A percentile compares a stretch with the other conserved stretches of the same genome.
Conservation (phyloP, 2,797 vertebrate species). For the Anniella stebbinsi region DNA sequence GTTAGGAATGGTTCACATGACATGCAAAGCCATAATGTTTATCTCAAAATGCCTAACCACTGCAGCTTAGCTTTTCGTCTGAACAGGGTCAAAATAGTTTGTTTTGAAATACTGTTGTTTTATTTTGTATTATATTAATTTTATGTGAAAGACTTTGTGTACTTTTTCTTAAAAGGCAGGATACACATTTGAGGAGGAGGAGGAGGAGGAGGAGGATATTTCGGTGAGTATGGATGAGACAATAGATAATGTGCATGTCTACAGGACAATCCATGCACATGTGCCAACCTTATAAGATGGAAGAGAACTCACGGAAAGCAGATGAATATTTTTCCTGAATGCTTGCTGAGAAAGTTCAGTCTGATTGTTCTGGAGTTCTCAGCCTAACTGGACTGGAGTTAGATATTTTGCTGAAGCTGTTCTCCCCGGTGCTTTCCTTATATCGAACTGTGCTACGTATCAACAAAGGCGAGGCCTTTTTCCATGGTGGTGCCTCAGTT, state of each 20-base stretch:
- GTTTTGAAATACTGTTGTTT: background rate
- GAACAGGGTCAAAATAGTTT: background rate
- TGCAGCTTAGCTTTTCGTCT: too few species aligned
- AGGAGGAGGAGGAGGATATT: background rate
- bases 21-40: too few species aligned
- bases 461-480: background rate
- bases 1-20: too few species aligned
- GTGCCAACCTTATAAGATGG: too few species aligned
- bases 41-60: too few species aligned
- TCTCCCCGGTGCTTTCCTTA: background rate
- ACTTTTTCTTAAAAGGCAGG: background rate
- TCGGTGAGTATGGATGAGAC: too few species aligned
- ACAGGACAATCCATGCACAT: background rate
- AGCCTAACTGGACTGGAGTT: background rate
- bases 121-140: background rate
- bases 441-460: background rate
- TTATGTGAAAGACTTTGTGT: too few species aligned
- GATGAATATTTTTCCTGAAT: background rate
- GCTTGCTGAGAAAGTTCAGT: background rate
- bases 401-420: background rate
- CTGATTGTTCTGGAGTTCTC: background rate
- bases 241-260: background rate
- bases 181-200: background rate
- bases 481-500: background rate
- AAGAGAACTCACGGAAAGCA: background rate